Base-by-base conservation (phyloP, 1,140 invertebrate species). In the Drosophila parvula region DNA sequence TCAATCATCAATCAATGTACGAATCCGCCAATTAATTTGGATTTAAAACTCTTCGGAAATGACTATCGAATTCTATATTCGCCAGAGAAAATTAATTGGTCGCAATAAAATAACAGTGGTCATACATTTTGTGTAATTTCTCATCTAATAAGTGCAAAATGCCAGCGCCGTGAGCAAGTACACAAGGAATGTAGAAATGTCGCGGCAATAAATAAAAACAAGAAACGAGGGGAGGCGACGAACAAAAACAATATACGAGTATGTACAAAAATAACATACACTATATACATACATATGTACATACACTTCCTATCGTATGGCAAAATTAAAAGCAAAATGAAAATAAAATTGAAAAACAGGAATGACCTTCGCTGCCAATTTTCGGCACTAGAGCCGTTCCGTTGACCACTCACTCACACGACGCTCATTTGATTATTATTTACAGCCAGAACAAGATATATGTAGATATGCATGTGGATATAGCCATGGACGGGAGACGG, bases 161-260 rank as follows among this genome's bases (percentile, higher is more conserved):
- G 60, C 56, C 60, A 78, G 50, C 51, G 55, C 53, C 63, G 61
- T 77, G 61, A 76, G 60, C 65, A 50, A 55, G 30, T 58, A 60
- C 58, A 40, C 65, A 78, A 83, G 67, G 85, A 84, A 89, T 89
- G 80, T 68, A 61, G 80, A 89, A 89, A 90, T 89, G 84, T 81
- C 81, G 78, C 68, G 62, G 80, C 71, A 81, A 89, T 89, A 89
- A 89, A 89, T 89, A 89, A 89, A 53, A 55, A 55, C 32, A 53
- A 38, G 36, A 48, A 30, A 6, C 18, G 59, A 63, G 63, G 55
- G 40, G 38, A 28, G 38, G 47, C 22, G 47, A 65, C 73, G 74
- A 76, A 53, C 41, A 41, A 22, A 27, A 34, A n/a, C 40, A 6
- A 47, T 11, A 47, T 38, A 47, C n/a, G n/a, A n/a, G n/a, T n/a